phyloP scores from a whole-genome alignment of 2,113 vertebrate genomes.

The Nothoprocta perdicaria region DNA sequence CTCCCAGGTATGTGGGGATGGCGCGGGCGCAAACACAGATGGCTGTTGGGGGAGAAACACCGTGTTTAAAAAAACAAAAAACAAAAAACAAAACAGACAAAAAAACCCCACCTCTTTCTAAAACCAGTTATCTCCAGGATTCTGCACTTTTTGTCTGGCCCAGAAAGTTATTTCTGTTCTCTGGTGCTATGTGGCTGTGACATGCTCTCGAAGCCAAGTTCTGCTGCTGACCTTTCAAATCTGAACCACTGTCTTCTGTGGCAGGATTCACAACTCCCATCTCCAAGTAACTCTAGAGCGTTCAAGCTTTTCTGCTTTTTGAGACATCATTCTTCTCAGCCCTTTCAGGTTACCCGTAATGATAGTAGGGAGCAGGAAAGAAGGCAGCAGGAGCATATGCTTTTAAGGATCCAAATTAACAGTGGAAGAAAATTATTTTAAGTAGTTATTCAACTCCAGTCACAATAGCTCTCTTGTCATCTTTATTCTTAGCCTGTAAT shows the following conservation, averaged over 20 bases:
- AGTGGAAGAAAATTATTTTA: background rate
- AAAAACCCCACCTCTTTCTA: background rate
- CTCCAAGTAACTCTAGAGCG: background rate
- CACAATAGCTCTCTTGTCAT: background rate
- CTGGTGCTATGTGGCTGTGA: background rate
- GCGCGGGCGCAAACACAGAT: accelerated
- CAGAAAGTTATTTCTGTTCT: slow-evolving; percentile 14
- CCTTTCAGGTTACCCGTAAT: background rate
- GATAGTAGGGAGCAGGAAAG: background rate
- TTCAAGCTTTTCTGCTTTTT: slow-evolving; percentile 22
- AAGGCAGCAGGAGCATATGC: background rate
- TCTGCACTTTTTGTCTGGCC: background rate
- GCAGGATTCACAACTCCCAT: slow-evolving; percentile 4
- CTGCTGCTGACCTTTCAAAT: slow-evolving; percentile 58
- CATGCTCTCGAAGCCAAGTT: slow-evolving; percentile 40
- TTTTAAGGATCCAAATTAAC: background rate
- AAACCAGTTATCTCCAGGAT: background rate
- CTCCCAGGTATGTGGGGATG: background rate
- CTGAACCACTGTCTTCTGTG: slow-evolving; percentile 13
- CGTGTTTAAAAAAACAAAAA: background rate
- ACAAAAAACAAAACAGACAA: no score
- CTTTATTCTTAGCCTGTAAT: slow-evolving; percentile 15
- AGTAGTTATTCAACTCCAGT: background rate
- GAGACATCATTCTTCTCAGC: background rate
- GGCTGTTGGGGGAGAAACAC: background rate